Evolutionary conservation across 2,113 vertebrate genomes (phyloP), one percentile per base, ranked within the genome.

Genomic region (Caretta caretta): DNA sequence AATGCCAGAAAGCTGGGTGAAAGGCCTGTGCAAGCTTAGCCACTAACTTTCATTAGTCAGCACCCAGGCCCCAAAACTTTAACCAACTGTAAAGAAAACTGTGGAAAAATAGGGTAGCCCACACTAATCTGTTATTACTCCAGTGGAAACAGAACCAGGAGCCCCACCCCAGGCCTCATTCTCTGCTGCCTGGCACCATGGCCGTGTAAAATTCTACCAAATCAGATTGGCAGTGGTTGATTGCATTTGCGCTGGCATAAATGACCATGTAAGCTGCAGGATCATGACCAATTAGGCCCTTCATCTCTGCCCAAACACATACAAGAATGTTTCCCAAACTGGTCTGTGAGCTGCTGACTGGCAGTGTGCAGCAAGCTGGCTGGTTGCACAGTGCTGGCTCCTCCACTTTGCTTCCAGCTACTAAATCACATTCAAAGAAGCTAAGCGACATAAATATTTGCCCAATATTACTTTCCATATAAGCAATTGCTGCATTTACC

Each of bases 401-500:
- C 3, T 1, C 49, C 62, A 84, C 83, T 82, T 87, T 95, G 79
- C 78, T 95, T 90, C 65, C 90, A 95, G 83, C 83, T 88, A 59
- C 90, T 76, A 93, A 95, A 54, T 94, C 46, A n/a, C 17, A 1
- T 91, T 95, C 84, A 80, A 89, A 94, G 62, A 38, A 91, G 87
- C 53, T 91, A 93, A 69, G 8, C 5, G 4, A n/a, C 16, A 35
- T 35, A 69, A 96, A 90, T 42, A 5, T 9, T 84, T 96, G 92
- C 57, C 11, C 88, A 89, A 92, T 81, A 89, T 97, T 88, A 93
- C 27, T 96, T 96, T 93, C 89, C 17, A 1, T 94, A 38, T 87
- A 95, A 96, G 86, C 84, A 92, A 46, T 88, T 89, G 89, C 89
- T 88, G 53, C 95, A 88, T 97, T 97, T 97, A 92, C 93, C 93